These are phyloP conservation scores for Branchipolynoe longqiensis DNA, from an alignment of 2,888 invertebrate species.

Conservation along the genomic window DNA sequence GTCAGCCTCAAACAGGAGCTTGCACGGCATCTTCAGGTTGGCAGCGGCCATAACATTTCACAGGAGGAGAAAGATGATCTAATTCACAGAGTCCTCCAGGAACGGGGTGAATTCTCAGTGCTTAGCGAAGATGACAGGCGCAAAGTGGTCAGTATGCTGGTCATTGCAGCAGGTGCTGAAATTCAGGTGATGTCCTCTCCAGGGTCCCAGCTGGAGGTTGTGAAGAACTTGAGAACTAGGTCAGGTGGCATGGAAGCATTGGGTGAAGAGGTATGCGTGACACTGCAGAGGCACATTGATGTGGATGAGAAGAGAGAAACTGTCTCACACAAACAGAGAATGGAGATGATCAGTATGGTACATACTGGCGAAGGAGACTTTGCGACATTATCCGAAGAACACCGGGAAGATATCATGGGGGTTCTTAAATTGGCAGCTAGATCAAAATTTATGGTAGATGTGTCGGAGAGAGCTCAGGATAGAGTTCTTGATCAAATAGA, in stretches of 20 bases:
- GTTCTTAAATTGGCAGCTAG: slow-evolving; percentile 14
- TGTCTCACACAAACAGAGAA: background rate
- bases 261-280: background rate
- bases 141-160: background rate
- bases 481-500: background rate
- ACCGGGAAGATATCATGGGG: background rate
- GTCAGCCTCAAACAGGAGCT: background rate
- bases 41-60: background rate
- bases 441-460: slow-evolving; percentile 13
- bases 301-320: background rate
- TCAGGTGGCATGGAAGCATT: background rate
- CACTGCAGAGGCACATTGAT: background rate
- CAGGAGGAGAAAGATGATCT: background rate
- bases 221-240: background rate
- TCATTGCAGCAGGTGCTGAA: slow-evolving; percentile 13
- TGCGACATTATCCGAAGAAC: background rate
- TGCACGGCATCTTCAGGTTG: slow-evolving; percentile 5
- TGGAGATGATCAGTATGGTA: background rate
- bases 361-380: background rate
- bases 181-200: background rate
- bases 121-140: background rate
- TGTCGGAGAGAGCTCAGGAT: background rate
- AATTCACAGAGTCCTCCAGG: background rate
- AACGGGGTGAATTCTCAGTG: background rate
- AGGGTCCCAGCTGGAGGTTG: background rate